phyloP scores from a whole-genome alignment of 2,113 vertebrate species.

The Cyprinodon tularosa region DNA sequence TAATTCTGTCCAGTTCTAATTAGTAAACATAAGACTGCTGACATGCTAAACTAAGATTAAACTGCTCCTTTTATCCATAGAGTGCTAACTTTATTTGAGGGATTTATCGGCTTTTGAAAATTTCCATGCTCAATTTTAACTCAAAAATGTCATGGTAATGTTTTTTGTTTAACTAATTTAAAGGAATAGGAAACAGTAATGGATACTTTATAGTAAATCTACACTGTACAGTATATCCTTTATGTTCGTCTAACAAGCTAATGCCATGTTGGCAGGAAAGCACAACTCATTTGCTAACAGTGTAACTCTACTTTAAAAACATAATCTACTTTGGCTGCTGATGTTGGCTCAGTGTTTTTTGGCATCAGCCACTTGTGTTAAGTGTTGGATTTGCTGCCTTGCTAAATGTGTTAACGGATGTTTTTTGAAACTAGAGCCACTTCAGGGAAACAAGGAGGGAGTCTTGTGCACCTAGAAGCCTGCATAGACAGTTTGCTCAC shows the following conservation, averaged over 20 bases:
- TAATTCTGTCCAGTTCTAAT: slow-evolving; percentile 13
- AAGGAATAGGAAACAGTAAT: not conserved
- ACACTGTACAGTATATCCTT: slow-evolving; percentile 4
- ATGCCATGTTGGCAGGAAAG: slow-evolving; percentile 49
- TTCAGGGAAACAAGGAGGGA: slow-evolving; percentile 12
- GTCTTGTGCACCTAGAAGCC: slow-evolving; percentile 38
- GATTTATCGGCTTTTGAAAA: not conserved
- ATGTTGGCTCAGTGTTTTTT: slow-evolving; percentile 57
- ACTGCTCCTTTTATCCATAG: not conserved
- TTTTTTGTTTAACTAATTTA: not conserved
- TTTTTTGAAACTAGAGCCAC: slow-evolving; percentile 59
- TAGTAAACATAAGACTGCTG: slow-evolving; percentile 20
- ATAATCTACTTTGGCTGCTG: slow-evolving; percentile 57
- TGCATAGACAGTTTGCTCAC: slow-evolving; percentile 24
- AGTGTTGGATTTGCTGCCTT: slow-evolving; percentile 32
- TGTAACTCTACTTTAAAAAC: slow-evolving; percentile 62
- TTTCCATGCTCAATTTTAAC: not conserved
- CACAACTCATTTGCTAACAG: slow-evolving; percentile 55
- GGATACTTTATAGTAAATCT: slow-evolving; percentile 3
- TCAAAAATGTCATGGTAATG: not conserved
- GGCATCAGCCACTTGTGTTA: slow-evolving; percentile 61
- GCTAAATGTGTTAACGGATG: slow-evolving; percentile 51
- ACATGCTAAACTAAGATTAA: slow-evolving; percentile 18
- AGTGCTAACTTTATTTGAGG: not conserved
- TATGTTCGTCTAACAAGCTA: slow-evolving; percentile 42